phyloP scores from a whole-genome alignment of 1,140 invertebrate species.

The Bicyclus anynana region DNA sequence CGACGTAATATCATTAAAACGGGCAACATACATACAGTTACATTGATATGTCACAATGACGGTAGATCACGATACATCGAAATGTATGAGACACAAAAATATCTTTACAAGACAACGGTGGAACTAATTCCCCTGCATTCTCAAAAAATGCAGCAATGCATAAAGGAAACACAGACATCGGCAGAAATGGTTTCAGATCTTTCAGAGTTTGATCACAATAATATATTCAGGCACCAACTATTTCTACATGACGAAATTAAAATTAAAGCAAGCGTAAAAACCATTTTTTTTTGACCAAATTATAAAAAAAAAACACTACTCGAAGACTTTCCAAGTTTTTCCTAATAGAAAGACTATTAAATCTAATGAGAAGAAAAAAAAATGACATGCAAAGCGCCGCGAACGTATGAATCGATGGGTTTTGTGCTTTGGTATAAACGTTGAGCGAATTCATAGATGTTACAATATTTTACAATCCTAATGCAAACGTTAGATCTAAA shows the following conservation, averaged over 20 bases:
- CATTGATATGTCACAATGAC: constrained; percentile 6
- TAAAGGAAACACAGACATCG: neutral
- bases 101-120: neutral
- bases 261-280: constrained; percentile 11
- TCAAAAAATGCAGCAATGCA: neutral
- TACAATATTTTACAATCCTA: constrained; percentile 70
- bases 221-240: constrained; percentile 6
- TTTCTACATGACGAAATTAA: constrained; percentile 1
- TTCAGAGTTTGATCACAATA: neutral
- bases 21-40: constrained; percentile 8
- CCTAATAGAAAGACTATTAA: constrained; percentile 70
- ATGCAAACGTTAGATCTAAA: constrained; percentile 70
- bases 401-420: constrained; percentile 72
- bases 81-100: neutral
- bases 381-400: constrained; percentile 59
- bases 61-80: constrained; percentile 1
- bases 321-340: constrained; percentile 71
- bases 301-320: constrained; percentile 26
- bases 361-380: constrained; percentile 60
- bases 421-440: constrained; percentile 77
- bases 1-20: neutral
- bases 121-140: neutral
- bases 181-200: constrained; percentile 1
- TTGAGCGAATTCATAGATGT: constrained; percentile 71
- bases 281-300: constrained; percentile 9